A percentile compares a stretch with the other conserved stretches of the same genome.
phyloP scores from a whole-genome alignment of 1,140 invertebrate species.

The Drosophila hydei region DNA sequence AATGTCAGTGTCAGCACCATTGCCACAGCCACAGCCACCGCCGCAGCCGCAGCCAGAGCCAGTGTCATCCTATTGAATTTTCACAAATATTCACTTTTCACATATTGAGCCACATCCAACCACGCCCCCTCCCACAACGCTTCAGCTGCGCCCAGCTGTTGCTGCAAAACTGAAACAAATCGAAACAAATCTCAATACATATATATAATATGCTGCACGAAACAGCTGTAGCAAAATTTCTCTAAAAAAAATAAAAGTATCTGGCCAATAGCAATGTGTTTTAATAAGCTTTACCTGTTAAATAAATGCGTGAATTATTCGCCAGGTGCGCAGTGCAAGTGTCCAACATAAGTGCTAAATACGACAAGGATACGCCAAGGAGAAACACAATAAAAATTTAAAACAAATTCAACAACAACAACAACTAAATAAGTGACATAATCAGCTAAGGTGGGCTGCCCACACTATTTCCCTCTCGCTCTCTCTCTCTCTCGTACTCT shows the following conservation, averaged over 20 bases:
- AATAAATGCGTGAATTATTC: slow-evolving; percentile 52
- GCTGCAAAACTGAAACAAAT: slow-evolving; percentile 20
- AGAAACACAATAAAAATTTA: slow-evolving; percentile 11
- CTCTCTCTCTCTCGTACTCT: too few species aligned
- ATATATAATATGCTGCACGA: slow-evolving; percentile 21
- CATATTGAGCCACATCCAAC: not conserved
- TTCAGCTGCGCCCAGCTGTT: slow-evolving; percentile 17
- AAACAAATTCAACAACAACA: too few species aligned
- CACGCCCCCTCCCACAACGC: not conserved
- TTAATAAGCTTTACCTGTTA: slow-evolving; percentile 61
- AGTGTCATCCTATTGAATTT: slow-evolving; percentile 38
- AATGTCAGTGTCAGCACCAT: slow-evolving; percentile 34
- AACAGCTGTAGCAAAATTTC: slow-evolving; percentile 45
- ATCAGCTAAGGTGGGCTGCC: slow-evolving; percentile 2
- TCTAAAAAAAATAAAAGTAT: slow-evolving; percentile 2
- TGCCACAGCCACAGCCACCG: slow-evolving; percentile 5
- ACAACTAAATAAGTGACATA: slow-evolving; percentile 35
- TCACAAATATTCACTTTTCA: slow-evolving; percentile 20
- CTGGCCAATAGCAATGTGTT: slow-evolving; percentile 57
- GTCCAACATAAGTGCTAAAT: slow-evolving; percentile 35
- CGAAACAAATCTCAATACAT: slow-evolving; percentile 1
- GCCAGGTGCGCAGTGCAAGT: slow-evolving; percentile 52
- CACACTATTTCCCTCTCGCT: too few species aligned
- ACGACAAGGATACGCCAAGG: not conserved
- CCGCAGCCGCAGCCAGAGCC: slow-evolving; percentile 3